phyloP scores from a whole-genome alignment of 1,140 invertebrate species.

The Brachionus plicatilis region DNA sequence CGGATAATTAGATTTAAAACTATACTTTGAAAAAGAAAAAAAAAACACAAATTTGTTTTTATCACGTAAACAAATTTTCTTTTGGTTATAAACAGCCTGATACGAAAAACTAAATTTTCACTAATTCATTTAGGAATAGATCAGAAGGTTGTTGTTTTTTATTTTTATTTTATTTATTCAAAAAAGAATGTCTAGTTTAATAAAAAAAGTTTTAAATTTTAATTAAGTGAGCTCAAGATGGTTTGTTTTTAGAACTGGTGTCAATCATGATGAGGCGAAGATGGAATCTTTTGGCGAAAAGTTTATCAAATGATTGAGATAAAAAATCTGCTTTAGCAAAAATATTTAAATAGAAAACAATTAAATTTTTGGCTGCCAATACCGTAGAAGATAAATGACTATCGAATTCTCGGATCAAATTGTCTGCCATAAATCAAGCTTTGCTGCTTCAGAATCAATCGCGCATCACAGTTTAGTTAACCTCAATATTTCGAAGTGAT shows the following conservation, averaged over 20 bases:
- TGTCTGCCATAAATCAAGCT: conserved; percentile 7
- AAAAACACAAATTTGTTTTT: neutral
- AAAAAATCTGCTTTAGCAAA: neutral
- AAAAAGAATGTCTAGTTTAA: neutral
- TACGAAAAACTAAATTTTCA: neutral
- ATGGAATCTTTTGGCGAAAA: neutral
- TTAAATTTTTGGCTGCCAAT: neutral
- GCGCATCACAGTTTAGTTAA: neutral
- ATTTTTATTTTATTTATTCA: neutral
- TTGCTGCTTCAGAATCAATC: neutral
- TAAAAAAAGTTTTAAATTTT: neutral
- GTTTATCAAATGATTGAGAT: neutral
- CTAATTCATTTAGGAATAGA: neutral
- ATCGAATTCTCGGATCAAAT: neutral
- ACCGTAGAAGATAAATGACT: neutral
- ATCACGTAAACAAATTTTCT: neutral
- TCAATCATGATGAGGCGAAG: neutral
- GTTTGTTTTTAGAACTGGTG: neutral
- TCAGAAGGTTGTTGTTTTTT: neutral
- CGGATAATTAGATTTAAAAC: neutral
- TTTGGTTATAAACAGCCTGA: neutral
- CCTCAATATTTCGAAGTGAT: conserved; percentile 11
- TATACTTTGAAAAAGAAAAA: neutral
- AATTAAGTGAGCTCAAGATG: neutral
- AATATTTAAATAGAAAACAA: neutral